phyloP scores from a whole-genome alignment of 2,113 vertebrate genomes.

The Thalassoma bifasciatum region DNA sequence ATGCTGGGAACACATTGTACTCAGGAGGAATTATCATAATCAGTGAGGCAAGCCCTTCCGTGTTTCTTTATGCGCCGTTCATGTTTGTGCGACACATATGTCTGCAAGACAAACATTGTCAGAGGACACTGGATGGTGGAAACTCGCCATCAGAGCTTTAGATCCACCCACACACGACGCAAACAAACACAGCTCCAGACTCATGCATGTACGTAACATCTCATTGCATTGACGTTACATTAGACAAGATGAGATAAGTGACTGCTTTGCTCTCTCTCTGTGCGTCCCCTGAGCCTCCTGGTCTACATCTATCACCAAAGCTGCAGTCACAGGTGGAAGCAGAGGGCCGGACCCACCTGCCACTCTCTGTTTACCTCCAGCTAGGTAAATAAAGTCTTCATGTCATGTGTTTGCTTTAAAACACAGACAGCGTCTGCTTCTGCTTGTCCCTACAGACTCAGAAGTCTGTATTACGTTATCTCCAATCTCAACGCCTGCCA shows the following conservation, averaged over 20 bases:
- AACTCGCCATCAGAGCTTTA: slow-evolving; percentile 55
- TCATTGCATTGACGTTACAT: too few relatives aligned
- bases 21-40: slow-evolving; percentile 9
- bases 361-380: slow-evolving; percentile 60
- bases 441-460: slow-evolving; percentile 8
- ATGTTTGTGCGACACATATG: slow-evolving; percentile 33
- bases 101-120: slow-evolving; percentile 42
- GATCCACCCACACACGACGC: slow-evolving; percentile 24
- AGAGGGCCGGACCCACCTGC: slow-evolving; percentile 52
- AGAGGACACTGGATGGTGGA: slow-evolving; percentile 53
- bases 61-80: not conserved
- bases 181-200: slow-evolving; percentile 7
- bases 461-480: slow-evolving; percentile 4
- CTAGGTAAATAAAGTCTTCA: slow-evolving; percentile 64
- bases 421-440: slow-evolving; percentile 3
- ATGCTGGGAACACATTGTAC: slow-evolving; percentile 45
- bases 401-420: slow-evolving; percentile 20
- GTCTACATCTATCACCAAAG: slow-evolving; percentile 55
- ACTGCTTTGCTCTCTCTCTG: slow-evolving; percentile 3
- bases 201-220: not conserved
- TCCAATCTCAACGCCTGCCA: slow-evolving; percentile 18
- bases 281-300: slow-evolving; percentile 43
- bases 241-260: slow-evolving; percentile 14
- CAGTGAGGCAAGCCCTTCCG: not conserved
- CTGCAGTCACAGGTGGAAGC: slow-evolving; percentile 53